Evolutionary conservation across 2,888 invertebrate genomes (phyloP).

Genomic region (Agonum fuliginosum): DNA sequence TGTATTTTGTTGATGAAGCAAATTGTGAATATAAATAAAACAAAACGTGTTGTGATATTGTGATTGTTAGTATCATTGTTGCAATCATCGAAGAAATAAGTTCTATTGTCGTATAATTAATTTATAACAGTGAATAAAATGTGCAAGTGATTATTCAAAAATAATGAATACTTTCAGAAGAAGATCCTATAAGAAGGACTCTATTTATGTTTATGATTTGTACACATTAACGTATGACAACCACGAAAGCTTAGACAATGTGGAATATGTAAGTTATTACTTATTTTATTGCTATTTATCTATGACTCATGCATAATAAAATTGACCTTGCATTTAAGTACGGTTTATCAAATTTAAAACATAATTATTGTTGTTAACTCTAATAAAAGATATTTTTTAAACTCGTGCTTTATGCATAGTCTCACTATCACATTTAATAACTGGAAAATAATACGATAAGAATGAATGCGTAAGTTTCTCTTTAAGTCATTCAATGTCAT

Average conservation of each 20-base stretch:
- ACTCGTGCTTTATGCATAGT: neutral
- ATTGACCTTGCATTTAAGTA: neutral
- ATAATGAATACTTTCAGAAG: constrained; percentile 61
- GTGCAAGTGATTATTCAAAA: neutral
- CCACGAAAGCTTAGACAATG: constrained; percentile 84
- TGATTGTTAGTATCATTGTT: constrained; percentile 5
- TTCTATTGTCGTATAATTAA: neutral
- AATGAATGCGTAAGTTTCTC: neutral
- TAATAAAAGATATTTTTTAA: neutral
- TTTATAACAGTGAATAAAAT: neutral
- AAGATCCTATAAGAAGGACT: constrained; percentile 89
- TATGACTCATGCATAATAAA: neutral
- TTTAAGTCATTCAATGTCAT: constrained; percentile 37
- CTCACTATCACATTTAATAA: neutral
- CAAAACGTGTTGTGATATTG: neutral
- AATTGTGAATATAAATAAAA: neutral
- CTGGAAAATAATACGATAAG: constrained; percentile 22
- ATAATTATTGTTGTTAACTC: too few relatives aligned
- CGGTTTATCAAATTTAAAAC: neutral
- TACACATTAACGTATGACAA: constrained; percentile 91
- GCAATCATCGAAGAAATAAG: neutral
- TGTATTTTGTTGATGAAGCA: neutral
- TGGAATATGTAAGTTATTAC: constrained; percentile 77
- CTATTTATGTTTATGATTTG: constrained; percentile 86
- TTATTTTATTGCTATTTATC: constrained; percentile 2